These are phyloP conservation scores for Setophaga coronata DNA, from an alignment of 2,113 vertebrate species.

Conservation along the genomic window DNA sequence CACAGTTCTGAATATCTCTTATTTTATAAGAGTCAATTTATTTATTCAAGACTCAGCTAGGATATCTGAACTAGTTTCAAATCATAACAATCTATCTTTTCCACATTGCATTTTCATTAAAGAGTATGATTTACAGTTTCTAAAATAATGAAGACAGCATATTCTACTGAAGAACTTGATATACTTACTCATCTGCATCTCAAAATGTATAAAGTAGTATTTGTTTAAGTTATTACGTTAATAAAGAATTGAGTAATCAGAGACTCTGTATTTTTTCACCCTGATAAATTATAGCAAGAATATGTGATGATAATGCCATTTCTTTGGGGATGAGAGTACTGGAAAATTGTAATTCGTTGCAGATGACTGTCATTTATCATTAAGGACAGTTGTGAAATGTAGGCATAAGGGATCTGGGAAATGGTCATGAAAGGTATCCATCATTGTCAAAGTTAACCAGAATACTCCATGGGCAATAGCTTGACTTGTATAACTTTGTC, in stretches of 20 bases:
- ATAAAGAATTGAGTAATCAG: neutral
- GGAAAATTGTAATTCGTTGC: constrained; percentile 17
- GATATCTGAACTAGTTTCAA: neutral
- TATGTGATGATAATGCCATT: constrained; percentile 3
- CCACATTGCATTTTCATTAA: neutral
- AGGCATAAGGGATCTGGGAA: constrained; percentile 15
- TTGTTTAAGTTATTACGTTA: neutral
- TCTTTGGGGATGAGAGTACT: neutral
- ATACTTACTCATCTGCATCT: neutral
- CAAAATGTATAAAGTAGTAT: neutral
- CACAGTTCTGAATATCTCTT: neutral
- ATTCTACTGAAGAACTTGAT: neutral
- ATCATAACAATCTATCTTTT: neutral
- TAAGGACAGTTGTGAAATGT: constrained; percentile 29
- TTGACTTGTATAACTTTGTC: constrained; percentile 49
- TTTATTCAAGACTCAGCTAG: neutral
- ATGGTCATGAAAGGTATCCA: constrained; percentile 30
- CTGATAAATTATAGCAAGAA: constrained; percentile 26
- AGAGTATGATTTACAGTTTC: neutral
- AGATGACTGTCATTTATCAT: constrained; percentile 53
- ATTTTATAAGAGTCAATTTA: neutral
- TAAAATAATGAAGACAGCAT: neutral
- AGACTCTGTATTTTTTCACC: neutral
- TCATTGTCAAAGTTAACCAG: constrained; percentile 45
- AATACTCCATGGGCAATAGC: neutral